Evolutionary conservation across 2,113 vertebrate genomes (phyloP), one percentile per base, ranked within the genome.

Genomic region (Columba livia): DNA sequence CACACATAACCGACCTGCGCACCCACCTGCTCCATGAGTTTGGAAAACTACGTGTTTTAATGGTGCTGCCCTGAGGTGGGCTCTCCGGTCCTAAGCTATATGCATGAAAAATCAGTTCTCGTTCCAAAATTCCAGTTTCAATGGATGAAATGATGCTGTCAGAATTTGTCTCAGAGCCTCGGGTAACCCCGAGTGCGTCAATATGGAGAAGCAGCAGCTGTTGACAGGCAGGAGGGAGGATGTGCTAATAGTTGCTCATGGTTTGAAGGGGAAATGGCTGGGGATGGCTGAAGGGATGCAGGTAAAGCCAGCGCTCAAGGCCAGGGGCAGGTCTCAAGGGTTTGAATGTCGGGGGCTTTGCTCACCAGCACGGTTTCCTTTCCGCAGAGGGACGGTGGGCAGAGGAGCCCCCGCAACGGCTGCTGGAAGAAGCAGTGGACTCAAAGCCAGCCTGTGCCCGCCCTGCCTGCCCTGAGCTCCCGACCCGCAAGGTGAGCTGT

Each of bases 371-470:
- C 53, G 88, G 38, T 75, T 24, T 94, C 66, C 38, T 75, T 58
- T 79, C 85, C 81, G 23, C 94, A 96, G 96, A 91, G 95, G 90
- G 19, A 8, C 74, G 1, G 66, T 50, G 3, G 96, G 79, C 89
- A 94, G 96, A 96, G 96, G 94, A 93, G 90, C 75, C 18, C 32
- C 89, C 17, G 72, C 85, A 10, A 0, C 92, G 3, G 2, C 93
- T 10, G 74, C 88, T 6, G 96, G 82, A 65, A 94, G 94, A 6
- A 65, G 67, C 0, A 7, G 54, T 5, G 96, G 95, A 36, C 72
- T 96, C 18, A 96, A 96, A n/a, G 60, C 16, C 79, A n/a, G 6
- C 48, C 88, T 96, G 94, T 93, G 95, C 32, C 96, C 90, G 67
- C 95, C 93, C 1, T 94, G 95, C 81, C 84, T 96, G 91, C 89